Evolutionary conservation across 2,888 invertebrate genomes (phyloP).

Genomic region (Silvanus unidentatus): DNA sequence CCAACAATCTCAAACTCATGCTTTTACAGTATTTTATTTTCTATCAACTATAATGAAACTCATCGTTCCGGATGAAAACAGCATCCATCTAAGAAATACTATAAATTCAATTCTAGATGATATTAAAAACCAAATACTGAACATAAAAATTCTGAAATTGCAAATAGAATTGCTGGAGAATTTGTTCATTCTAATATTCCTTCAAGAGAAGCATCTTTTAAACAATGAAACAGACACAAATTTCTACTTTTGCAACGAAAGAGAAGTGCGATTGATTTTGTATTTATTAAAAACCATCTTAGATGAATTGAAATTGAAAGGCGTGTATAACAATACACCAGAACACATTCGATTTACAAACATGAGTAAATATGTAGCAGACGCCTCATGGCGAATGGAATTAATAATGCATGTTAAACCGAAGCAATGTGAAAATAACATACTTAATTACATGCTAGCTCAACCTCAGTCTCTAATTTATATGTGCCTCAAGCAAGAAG

Average conservation of each 20-base stretch:
- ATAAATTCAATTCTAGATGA: conserved; percentile 43
- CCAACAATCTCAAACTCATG: conserved; percentile 3
- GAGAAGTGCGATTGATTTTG: conserved; percentile 55
- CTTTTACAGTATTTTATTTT: no score
- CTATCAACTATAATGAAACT: not conserved
- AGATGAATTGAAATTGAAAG: conserved; percentile 47
- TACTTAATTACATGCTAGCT: conserved; percentile 66
- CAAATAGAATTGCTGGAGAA: conserved; percentile 63
- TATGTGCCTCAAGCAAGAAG: conserved; percentile 66
- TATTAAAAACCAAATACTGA: conserved; percentile 48
- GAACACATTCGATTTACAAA: conserved; percentile 34
- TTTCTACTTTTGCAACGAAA: conserved; percentile 54
- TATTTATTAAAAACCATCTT: conserved; percentile 53
- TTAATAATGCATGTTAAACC: conserved; percentile 57
- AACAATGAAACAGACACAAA: not conserved
- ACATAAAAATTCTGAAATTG: conserved; percentile 47
- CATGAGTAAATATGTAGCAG: conserved; percentile 53
- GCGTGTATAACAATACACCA: conserved; percentile 35
- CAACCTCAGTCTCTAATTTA: conserved; percentile 70
- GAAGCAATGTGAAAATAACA: conserved; percentile 46
- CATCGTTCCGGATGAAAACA: conserved; percentile 27
- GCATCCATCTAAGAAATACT: not conserved
- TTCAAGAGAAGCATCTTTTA: conserved; percentile 48
- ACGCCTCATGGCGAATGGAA: conserved; percentile 69
- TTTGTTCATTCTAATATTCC: conserved; percentile 60